A percentile compares a stretch with the other conserved stretches of the same genome.
phyloP scores from a whole-genome alignment of 1,140 invertebrate genomes.

The Micrasema longulum region DNA sequence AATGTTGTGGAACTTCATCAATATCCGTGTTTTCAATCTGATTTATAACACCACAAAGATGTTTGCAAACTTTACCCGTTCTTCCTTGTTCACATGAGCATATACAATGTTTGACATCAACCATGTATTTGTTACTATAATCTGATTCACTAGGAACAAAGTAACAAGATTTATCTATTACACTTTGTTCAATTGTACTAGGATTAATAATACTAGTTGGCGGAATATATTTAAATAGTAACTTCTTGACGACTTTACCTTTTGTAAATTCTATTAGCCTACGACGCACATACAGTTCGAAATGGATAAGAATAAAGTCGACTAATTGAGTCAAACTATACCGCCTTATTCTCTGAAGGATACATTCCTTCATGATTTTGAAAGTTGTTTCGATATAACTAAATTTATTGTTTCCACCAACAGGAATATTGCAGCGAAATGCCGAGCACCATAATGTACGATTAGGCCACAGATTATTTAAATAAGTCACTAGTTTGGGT shows the following conservation, averaged over 20 bases:
- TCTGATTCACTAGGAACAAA: constrained; percentile 51
- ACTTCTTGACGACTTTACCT: constrained; percentile 45
- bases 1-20: constrained; percentile 39
- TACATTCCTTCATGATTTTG: constrained; percentile 51
- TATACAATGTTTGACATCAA: constrained; percentile 49
- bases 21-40: constrained; percentile 44
- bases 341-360: constrained; percentile 43
- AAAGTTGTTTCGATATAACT: constrained; percentile 49
- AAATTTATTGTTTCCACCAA: constrained; percentile 24
- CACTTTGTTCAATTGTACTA: constrained; percentile 46
- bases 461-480: constrained; percentile 49
- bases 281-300: constrained; percentile 43
- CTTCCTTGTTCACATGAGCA: constrained; percentile 49
- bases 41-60: constrained; percentile 50
- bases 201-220: constrained; percentile 50
- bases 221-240: constrained; percentile 50
- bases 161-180: constrained; percentile 42
- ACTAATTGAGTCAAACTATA: constrained; percentile 48
- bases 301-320: constrained; percentile 50
- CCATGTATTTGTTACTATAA: constrained; percentile 50
- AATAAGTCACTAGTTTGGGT: constrained; percentile 47
- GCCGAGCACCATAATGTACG: constrained; percentile 47
- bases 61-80: constrained; percentile 47
- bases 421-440: constrained; percentile 43
- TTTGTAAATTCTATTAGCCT: constrained; percentile 42